Evolutionary conservation across 2,797 vertebrate genomes (phyloP), one percentile per base, ranked within the genome.

Genomic region (Hybognathus amarus): DNA sequence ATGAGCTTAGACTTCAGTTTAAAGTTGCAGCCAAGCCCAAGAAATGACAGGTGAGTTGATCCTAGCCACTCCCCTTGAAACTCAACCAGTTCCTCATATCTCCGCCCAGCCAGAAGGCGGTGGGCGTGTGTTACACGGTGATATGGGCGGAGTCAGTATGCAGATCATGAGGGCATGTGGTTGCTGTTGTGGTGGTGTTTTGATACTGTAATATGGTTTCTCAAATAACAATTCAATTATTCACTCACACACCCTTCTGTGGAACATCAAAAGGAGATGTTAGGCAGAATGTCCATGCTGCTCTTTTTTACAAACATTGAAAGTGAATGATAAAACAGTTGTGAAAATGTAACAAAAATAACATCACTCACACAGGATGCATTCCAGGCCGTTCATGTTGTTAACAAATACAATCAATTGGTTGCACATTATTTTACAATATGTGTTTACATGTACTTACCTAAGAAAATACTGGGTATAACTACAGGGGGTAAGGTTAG

Each of bases 11-110:
- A 66, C 45, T 75, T 77, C 12, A 30, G 17, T 40, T 78, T 17
- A 66, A 64, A 64, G 40, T 47, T 75, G 5, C n/a, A 40, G 61
- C 36, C 81, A 56, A 83, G 47, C 80, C 71, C 80, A 76, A 81
- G 30, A 0, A 73, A 18, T 22, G 33, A 63, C 42, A 52, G 33
- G 33, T 67, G 45, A 54, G 61, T n/a, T 13, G 18, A 30, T 40
- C 6, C 10, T 22, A 83, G 50, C 73, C 63, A 75, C 81, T 20
- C 81, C 80, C 30, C 33, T 11, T 82, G 61, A 40, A 30, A 67
- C 22, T 20, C 5, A 27, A 17, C 9, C 36, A 47, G 45, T 71
- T 45, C 67, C 24, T 80, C 52, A 59, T 79, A 24, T 79, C 30
- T 27, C n/a, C 33, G 20, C 42, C 30, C 3, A 42, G 36, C 24